A percentile compares a stretch with the other conserved stretches of the same genome.
Evolutionary conservation across 2,113 vertebrate species (phyloP).

Genomic region (Ivindomyrus marchei): DNA sequence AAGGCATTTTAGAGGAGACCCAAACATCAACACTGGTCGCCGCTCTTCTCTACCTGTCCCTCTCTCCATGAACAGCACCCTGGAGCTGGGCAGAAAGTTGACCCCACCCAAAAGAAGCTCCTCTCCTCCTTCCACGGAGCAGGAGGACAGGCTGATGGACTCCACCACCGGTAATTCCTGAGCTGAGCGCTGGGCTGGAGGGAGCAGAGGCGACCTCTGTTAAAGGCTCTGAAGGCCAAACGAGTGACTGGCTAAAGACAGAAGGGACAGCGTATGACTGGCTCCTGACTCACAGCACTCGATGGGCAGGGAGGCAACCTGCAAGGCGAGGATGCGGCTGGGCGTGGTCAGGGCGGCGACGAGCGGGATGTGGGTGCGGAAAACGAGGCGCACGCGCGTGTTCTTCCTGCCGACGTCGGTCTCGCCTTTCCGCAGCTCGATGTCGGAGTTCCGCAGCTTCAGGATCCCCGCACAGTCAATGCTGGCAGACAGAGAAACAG

Average conservation of each 20-base stretch:
- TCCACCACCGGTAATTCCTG: slow-evolving; percentile 87
- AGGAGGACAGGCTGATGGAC: slow-evolving; percentile 71
- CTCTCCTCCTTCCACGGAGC: slow-evolving; percentile 75
- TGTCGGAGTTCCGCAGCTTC: slow-evolving; percentile 87
- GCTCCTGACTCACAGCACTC: slow-evolving; percentile 79
- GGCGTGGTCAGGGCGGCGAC: slow-evolving; percentile 48
- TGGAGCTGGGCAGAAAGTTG: slow-evolving; percentile 81
- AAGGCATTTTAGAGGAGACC: background rate
- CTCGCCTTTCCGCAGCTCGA: slow-evolving; percentile 86
- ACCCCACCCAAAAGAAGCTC: slow-evolving; percentile 74
- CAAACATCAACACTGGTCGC: background rate
- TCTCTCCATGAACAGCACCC: slow-evolving; percentile 81
- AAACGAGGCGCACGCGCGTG: slow-evolving; percentile 78
- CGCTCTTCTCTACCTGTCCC: slow-evolving; percentile 65
- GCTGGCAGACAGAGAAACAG: slow-evolving; percentile 44
- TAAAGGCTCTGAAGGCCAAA: background rate
- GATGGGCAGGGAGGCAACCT: slow-evolving; percentile 78
- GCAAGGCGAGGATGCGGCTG: slow-evolving; percentile 75
- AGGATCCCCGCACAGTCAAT: slow-evolving; percentile 89
- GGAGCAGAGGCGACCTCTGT: background rate
- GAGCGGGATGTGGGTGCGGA: slow-evolving; percentile 77
- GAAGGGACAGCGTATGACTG: too few relatives aligned
- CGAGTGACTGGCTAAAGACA: background rate
- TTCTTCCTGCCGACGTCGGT: slow-evolving; percentile 88
- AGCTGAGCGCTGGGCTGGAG: slow-evolving; percentile 81